Evolutionary conservation across 2,113 vertebrate genomes (phyloP).

Genomic region (Syngnathus floridae): DNA sequence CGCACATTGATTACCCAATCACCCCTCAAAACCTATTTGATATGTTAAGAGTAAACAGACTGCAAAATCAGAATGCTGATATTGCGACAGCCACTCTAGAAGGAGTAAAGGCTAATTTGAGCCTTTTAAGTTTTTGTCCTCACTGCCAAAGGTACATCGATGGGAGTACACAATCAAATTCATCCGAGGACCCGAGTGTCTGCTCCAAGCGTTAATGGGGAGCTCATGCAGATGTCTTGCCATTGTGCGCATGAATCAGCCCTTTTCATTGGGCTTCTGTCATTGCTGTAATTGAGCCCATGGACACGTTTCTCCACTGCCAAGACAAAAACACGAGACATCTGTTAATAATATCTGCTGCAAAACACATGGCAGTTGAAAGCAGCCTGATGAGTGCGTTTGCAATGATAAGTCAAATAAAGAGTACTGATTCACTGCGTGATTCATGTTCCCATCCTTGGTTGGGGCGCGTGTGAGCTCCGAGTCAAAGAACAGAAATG

Average conservation of each 20-base stretch:
- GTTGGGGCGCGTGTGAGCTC: slow-evolving; percentile 16
- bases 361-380: slow-evolving; percentile 54
- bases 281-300: slow-evolving; percentile 66
- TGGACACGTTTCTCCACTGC: slow-evolving; percentile 55
- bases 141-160: slow-evolving; percentile 33
- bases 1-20: slow-evolving; percentile 20
- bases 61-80: slow-evolving; percentile 9
- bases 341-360: slow-evolving; percentile 69
- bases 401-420: slow-evolving; percentile 56
- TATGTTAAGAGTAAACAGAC: not conserved
- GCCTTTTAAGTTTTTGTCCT: slow-evolving; percentile 19
- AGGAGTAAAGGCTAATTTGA: slow-evolving; percentile 11
- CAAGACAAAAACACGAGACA: slow-evolving; percentile 66
- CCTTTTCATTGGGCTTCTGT: slow-evolving; percentile 61
- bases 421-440: slow-evolving; percentile 37
- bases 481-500: slow-evolving; percentile 30
- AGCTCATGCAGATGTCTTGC: slow-evolving; percentile 66
- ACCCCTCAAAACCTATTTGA: not conserved
- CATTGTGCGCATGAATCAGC: slow-evolving; percentile 61
- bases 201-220: slow-evolving; percentile 58
- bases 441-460: slow-evolving; percentile 37
- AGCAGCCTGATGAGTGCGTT: slow-evolving; percentile 54
- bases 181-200: slow-evolving; percentile 50
- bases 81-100: slow-evolving; percentile 10
- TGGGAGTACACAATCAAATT: slow-evolving; percentile 53